Evolutionary conservation across 2,113 vertebrate species (phyloP).

Genomic region (Chaetura pelagica): DNA sequence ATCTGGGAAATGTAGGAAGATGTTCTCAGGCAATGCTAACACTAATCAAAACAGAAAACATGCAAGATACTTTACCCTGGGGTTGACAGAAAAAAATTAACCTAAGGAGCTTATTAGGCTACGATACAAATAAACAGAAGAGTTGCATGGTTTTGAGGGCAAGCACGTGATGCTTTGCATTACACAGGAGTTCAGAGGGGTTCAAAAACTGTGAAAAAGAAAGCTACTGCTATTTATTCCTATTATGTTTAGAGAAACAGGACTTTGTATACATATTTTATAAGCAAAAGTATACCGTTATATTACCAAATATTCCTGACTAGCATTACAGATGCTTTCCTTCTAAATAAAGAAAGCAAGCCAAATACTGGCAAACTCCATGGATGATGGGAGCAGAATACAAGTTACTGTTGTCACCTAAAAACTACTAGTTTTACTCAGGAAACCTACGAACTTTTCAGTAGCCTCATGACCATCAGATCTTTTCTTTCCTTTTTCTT

Average conservation of each 20-base stretch:
- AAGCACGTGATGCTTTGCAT: not conserved
- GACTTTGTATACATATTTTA: not conserved
- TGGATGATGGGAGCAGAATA: not conserved
- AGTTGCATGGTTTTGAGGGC: not conserved
- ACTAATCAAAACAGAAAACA: not conserved
- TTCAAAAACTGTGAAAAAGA: not conserved
- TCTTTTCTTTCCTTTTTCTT: not conserved
- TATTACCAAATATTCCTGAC: not conserved
- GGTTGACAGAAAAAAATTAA: not conserved
- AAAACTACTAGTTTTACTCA: not conserved
- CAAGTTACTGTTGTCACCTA: not conserved
- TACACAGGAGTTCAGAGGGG: not conserved
- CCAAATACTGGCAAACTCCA: not conserved
- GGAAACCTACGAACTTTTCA: not conserved
- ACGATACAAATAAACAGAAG: not conserved
- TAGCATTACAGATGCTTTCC: not conserved
- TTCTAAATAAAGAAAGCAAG: not conserved
- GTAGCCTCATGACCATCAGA: not conserved
- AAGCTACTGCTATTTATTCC: not conserved
- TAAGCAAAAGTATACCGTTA: not conserved
- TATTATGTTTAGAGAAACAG: not conserved
- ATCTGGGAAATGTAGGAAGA: not conserved
- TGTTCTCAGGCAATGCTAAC: not conserved
- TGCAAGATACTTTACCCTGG: not conserved
- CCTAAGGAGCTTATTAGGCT: not conserved